Evolutionary conservation across 1,140 invertebrate species (phyloP).

Genomic region (Neodiprion virginianus): DNA sequence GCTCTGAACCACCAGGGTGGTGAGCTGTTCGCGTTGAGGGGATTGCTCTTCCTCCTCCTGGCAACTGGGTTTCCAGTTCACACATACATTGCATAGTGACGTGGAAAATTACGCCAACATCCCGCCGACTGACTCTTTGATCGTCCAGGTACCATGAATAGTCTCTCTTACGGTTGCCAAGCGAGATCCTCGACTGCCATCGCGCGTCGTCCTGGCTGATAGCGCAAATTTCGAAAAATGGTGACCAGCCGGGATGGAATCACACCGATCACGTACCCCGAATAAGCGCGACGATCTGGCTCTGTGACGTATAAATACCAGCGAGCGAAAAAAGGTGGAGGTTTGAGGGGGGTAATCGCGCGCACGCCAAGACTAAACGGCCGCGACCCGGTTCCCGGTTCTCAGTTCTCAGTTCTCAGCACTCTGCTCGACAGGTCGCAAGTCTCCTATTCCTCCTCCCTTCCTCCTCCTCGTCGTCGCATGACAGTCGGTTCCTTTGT

Average conservation of each 20-base stretch:
- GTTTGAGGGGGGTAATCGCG: neutral
- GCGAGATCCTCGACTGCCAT: neutral
- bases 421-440: neutral
- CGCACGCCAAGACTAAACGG: neutral
- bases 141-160: too few species aligned
- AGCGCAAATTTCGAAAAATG: neutral
- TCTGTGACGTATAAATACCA: too few species aligned
- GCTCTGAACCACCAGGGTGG: neutral
- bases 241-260: neutral
- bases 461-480: neutral
- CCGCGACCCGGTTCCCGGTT: neutral
- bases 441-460: too few species aligned
- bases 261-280: too few species aligned
- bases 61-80: neutral
- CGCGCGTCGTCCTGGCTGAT: neutral
- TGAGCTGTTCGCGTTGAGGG: too few species aligned
- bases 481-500: neutral
- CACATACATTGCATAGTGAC: too few species aligned
- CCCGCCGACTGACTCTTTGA: too few species aligned
- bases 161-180: neutral
- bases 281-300: too few species aligned
- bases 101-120: too few species aligned
- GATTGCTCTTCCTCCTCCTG: slow-evolving; percentile 14
- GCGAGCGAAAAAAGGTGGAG: neutral
- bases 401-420: neutral